phyloP scores from a whole-genome alignment of 1,140 invertebrate genomes.

The Callitettix versicolor region DNA sequence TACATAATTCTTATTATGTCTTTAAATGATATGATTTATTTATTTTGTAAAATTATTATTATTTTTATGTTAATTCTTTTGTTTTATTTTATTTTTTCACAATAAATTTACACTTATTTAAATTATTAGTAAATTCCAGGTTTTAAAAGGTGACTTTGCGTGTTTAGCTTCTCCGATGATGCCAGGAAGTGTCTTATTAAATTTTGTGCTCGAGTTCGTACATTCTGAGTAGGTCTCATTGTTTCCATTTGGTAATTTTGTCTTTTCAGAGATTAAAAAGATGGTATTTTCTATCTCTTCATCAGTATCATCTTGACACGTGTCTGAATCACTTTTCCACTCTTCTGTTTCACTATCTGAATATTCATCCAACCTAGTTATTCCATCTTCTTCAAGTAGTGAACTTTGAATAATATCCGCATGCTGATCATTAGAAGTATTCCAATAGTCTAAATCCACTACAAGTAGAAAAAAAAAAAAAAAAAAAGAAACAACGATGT shows the following conservation, averaged over 20 bases:
- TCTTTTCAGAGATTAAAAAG: background rate
- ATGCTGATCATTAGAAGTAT: background rate
- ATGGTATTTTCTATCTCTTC: background rate
- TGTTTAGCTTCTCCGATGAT: background rate
- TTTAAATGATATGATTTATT: too few relatives aligned
- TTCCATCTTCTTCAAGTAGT: too few relatives aligned
- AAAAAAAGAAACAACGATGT: too few relatives aligned
- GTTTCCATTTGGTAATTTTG: background rate
- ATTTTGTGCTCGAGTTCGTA: background rate
- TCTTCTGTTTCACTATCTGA: background rate
- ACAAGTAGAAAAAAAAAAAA: background rate
- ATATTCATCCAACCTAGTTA: background rate
- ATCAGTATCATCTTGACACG: background rate
- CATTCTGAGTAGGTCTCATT: background rate
- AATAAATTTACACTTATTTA: too few relatives aligned
- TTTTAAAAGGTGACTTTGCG: background rate
- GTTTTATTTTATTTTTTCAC: too few relatives aligned
- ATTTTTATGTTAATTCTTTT: too few relatives aligned
- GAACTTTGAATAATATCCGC: background rate
- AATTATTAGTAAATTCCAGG: slow-evolving; percentile 3
- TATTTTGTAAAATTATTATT: too few relatives aligned
- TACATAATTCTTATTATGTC: background rate
- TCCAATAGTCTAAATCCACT: background rate
- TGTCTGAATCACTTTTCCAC: background rate
- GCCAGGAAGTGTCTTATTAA: background rate